Base-by-base conservation (phyloP, 2,797 vertebrate genomes). In the Acipenser oxyrinchus region DNA sequence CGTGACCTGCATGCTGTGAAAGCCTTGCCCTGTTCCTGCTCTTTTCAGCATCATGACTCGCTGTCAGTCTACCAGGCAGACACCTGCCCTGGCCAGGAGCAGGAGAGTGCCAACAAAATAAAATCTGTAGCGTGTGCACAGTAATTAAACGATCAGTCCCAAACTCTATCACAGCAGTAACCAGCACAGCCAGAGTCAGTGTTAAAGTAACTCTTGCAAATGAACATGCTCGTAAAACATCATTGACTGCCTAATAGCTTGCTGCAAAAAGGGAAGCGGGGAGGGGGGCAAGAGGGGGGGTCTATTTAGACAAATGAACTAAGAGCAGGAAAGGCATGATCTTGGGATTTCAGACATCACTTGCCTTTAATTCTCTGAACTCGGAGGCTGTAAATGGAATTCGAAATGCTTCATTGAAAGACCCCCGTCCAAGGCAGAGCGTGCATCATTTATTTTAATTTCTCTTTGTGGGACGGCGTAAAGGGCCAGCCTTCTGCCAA, bases 101-200 rank as follows among this genome's bases (percentile, higher is more conserved):
- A 57, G 66, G 67, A 68, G 77, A 75, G 74, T 70, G 68, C 74
- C 73, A 76, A 78, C 75, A 75, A 77, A 76, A 18, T 18, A 18
- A 18, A 18, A 18, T 18, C 23, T 3, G 1, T 2, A 37, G 23
- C 3, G 2, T 37, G 23, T 37, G 23, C 23, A 4, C 23, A 37
- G 23, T 37, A 37, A 37, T 37, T 37, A 37, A 37, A 37, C 2
- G 4, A 37, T 3, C 23, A 37, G 23, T 37, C 23, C 23, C 23
- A 37, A 37, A 37, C 23, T 37, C 23, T 37, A 37, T 37, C 23
- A 37, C 23, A 37, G 23, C 23, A 37, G 2, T 37, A 37, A 37
- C 23, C 4, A 37, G 23, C 23, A 37, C 23, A 37, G 23, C 23
- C 23, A 37, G 23, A 37, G 23, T 79, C 57, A 52, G 50, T 63